phyloP scores from a whole-genome alignment of 37 sponge, comb jelly and placozoan genomes.

The Mnemiopsis leidyi region DNA sequence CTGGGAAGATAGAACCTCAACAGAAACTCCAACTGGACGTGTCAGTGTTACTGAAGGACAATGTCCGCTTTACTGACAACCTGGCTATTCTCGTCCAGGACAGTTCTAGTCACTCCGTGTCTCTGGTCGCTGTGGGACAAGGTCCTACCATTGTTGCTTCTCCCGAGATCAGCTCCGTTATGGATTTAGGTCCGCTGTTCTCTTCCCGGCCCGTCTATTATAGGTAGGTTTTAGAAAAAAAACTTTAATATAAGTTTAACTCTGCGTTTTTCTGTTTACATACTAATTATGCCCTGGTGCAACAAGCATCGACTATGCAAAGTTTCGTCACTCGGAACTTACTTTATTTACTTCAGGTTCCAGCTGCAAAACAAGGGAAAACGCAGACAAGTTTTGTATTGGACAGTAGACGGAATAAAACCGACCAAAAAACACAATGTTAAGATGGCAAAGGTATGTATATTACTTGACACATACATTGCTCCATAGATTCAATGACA shows the following conservation, averaged over 20 bases:
- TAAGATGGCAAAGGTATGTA: conserved; percentile 18
- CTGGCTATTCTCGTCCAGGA: conserved; percentile 74
- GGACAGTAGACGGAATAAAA: conserved; percentile 88
- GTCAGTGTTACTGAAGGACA: conserved; percentile 82
- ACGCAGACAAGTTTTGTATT: conserved; percentile 78
- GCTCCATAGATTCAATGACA: too few relatives aligned
- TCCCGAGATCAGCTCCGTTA: conserved; percentile 77
- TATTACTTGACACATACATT: too few relatives aligned
- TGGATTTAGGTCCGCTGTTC: conserved; percentile 91
- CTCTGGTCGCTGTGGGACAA: conserved; percentile 76
- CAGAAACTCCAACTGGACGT: conserved; percentile 75
- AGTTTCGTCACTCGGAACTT: too few relatives aligned
- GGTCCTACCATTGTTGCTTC: conserved; percentile 89
- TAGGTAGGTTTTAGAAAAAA: neutral
- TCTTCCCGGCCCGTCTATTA: conserved; percentile 41
- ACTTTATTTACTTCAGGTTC: conserved; percentile 14
- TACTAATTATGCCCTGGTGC: too few relatives aligned
- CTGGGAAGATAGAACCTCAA: conserved; percentile 75
- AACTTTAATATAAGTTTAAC: too few relatives aligned
- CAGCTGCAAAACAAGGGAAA: conserved; percentile 69
- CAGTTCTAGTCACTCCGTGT: conserved; percentile 76
- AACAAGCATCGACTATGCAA: too few relatives aligned
- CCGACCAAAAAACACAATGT: conserved; percentile 54
- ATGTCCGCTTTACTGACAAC: conserved; percentile 84
- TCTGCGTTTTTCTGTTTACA: too few relatives aligned